Evolutionary conservation across 2,797 vertebrate genomes (phyloP).

Genomic region (Malacoraja senta): DNA sequence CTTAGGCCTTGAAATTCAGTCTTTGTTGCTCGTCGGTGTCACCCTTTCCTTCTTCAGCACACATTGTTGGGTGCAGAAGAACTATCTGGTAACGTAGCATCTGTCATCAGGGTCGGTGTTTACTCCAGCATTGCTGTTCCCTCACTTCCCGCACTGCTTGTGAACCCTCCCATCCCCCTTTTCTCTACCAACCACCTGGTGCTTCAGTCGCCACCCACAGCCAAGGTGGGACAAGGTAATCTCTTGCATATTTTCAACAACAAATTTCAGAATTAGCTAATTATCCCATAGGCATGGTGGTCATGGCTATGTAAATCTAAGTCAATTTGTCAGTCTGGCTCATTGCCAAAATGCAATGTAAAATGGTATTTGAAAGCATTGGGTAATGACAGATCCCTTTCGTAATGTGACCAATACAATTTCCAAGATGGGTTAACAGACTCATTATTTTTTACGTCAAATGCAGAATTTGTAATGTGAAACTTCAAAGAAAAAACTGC

Average conservation of each 20-base stretch:
- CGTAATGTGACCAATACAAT: slow-evolving; percentile 70
- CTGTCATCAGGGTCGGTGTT: slow-evolving; percentile 18
- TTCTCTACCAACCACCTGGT: slow-evolving; percentile 75
- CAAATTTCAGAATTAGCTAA: slow-evolving; percentile 87
- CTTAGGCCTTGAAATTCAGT: background rate
- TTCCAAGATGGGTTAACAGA: slow-evolving; percentile 72
- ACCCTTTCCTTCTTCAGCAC: background rate
- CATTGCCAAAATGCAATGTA: slow-evolving; percentile 64
- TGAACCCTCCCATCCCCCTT: background rate
- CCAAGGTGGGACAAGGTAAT: slow-evolving; percentile 72
- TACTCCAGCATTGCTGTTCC: background rate
- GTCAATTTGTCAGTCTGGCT: slow-evolving; percentile 70
- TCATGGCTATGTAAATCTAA: slow-evolving; percentile 56
- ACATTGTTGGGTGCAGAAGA: background rate
- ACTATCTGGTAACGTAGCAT: background rate
- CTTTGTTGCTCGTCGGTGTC: background rate
- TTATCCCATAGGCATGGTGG: slow-evolving; percentile 81
- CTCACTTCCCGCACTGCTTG: background rate
- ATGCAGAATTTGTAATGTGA: slow-evolving; percentile 54
- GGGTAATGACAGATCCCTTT: slow-evolving; percentile 77
- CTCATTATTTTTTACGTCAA: slow-evolving; percentile 64
- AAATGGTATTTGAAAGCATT: slow-evolving; percentile 76
- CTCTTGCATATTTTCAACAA: slow-evolving; percentile 93
- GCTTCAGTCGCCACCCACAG: slow-evolving; percentile 78
- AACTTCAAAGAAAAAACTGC: background rate